Evolutionary conservation across 2,113 vertebrate genomes (phyloP).

Genomic region (Rallus limicola): DNA sequence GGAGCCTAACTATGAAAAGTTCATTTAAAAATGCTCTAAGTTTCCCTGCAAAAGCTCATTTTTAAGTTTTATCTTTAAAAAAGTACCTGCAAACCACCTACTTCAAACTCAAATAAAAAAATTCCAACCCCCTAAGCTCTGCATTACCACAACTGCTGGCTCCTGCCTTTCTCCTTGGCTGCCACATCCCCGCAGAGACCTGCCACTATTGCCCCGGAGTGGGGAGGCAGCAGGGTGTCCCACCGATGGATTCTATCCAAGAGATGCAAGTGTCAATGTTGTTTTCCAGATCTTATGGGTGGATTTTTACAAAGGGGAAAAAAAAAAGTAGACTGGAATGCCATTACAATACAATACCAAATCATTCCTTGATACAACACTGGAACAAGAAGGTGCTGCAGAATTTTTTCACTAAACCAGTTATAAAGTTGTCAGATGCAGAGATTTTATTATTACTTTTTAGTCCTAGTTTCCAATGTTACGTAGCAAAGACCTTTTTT

Average conservation of each 20-base stretch:
- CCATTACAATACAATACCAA: neutral
- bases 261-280: neutral
- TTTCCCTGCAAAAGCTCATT: neutral
- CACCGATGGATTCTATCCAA: neutral
- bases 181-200: neutral
- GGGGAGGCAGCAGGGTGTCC: neutral
- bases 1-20: neutral
- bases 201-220: neutral
- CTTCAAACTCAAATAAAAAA: neutral
- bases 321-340: neutral
- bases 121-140: neutral
- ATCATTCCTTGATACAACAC: rapidly evolving
- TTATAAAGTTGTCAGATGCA: neutral
- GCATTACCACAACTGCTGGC: neutral
- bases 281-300: neutral
- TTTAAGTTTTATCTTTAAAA: neutral
- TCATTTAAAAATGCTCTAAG: neutral
- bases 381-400: neutral
- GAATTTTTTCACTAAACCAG: neutral
- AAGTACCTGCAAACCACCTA: neutral
- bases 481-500: neutral
- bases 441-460: neutral
- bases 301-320: constrained; percentile 20
- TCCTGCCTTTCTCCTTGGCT: neutral
- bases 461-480: neutral